phyloP scores from a whole-genome alignment of 2,797 vertebrate species.

The Amblyraja radiata region DNA sequence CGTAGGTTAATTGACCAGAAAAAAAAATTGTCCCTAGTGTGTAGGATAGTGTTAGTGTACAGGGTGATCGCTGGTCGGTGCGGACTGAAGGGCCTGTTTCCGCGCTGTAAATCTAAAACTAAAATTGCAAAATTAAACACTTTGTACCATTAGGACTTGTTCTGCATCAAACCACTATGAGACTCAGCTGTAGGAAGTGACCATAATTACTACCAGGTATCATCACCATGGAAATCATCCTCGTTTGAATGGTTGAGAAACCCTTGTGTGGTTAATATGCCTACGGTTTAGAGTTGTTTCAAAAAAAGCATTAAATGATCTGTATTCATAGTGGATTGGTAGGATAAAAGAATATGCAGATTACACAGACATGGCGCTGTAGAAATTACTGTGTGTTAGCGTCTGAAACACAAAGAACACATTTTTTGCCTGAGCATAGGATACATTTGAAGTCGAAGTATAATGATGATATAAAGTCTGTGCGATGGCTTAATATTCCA shows the following conservation, averaged over 20 bases:
- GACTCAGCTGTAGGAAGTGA: slow-evolving; percentile 27
- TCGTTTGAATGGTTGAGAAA: slow-evolving; percentile 37
- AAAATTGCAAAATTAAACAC: slow-evolving; percentile 29
- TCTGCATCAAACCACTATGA: neutral
- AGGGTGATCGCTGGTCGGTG: too few species aligned
- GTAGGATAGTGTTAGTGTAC: too few species aligned
- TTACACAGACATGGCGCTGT: neutral
- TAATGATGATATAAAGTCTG: slow-evolving; percentile 19
- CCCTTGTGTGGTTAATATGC: slow-evolving; percentile 25
- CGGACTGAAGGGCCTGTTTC: too few species aligned
- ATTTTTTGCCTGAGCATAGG: slow-evolving; percentile 1
- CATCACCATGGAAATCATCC: slow-evolving; percentile 28
- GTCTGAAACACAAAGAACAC: slow-evolving; percentile 6
- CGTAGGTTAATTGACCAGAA: too few species aligned
- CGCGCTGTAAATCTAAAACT: neutral
- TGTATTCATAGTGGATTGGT: slow-evolving; percentile 28
- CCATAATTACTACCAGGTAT: slow-evolving; percentile 32
- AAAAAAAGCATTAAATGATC: slow-evolving; percentile 28
- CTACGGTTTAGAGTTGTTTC: slow-evolving; percentile 23
- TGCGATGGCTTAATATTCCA: slow-evolving; percentile 23
- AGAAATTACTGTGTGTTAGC: slow-evolving; percentile 31
- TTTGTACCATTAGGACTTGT: neutral
- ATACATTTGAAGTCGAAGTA: neutral
- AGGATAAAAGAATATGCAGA: slow-evolving; percentile 36
- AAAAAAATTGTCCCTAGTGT: too few species aligned